phyloP scores from a whole-genome alignment of 2,113 vertebrate species.

The Chauna torquata region DNA sequence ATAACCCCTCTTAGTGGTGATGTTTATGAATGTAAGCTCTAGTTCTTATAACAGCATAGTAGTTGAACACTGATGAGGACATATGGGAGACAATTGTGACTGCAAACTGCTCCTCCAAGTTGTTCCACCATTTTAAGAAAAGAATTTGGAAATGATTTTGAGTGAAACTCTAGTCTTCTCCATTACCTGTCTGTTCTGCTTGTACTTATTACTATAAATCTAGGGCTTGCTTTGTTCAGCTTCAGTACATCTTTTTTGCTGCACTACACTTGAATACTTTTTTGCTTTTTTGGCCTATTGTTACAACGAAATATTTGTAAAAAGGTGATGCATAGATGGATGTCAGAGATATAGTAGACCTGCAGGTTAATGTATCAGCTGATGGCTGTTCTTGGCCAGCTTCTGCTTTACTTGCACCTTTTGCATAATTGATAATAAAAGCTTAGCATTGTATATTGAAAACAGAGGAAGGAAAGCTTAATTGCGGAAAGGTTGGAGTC shows the following conservation, averaged over 20 bases:
- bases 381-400: background rate
- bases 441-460: background rate
- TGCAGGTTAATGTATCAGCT: background rate
- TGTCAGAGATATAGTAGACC: background rate
- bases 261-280: background rate
- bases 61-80: background rate
- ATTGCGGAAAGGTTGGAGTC: background rate
- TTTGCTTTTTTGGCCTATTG: background rate
- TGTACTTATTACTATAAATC: background rate
- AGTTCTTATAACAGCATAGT: background rate
- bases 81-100: background rate
- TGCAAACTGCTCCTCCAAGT: background rate
- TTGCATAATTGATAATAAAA: conserved; percentile 48
- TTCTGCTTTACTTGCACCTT: background rate
- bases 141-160: background rate
- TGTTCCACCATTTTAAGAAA: background rate
- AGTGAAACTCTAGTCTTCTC: background rate
- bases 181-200: background rate
- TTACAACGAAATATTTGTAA: too few species aligned
- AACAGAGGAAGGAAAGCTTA: background rate
- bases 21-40: background rate
- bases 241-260: background rate
- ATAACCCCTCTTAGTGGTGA: background rate
- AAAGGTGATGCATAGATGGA: too few species aligned
- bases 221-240: background rate